Base-by-base conservation (phyloP, 1,140 invertebrate species). In the Chironomus tepperi region DNA sequence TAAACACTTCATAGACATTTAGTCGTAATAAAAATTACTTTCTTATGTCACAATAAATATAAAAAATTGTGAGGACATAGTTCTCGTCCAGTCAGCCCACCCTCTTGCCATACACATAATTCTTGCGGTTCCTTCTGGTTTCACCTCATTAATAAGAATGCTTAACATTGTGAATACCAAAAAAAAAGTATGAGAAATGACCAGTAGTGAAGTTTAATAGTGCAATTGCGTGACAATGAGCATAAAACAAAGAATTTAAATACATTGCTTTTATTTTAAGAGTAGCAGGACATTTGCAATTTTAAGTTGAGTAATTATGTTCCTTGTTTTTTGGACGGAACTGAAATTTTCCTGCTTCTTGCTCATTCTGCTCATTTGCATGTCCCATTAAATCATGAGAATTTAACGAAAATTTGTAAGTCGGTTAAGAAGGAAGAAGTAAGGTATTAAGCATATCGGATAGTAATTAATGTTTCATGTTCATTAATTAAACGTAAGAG, bases 201-300 rank as follows among this genome's bases (percentile, higher is more conserved):
- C 47, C 47, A 57, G 47, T 57, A 57, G 24, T 34, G 24, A 34
- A 34, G 47, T 57, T 57, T 70, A 70, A 70, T 70, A 70, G 65
- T 70, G 65, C 65, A 70, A 70, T 70, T 70, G 65, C 65, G 65
- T 70, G 65, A 70, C 65, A 19, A 21, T 21, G 65, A 70, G 65
- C 65, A 70, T 70, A 21, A 70, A 70, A 70, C 18, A 57, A 57
- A 9, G 18, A 70, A 70, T 70, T 70, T 70, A 70, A 70, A 70
- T 70, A 70, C 65, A 70, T 70, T 70, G 16, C 19, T 70, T 70
- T 70, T 18, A 7, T 70, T 21, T 70, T 70, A 57, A 57, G 47
- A 57, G 47, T 57, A 5, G 9, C 16, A 18, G 65, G 65, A 70
- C 65, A 70, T 70, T 70, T 70, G 65, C 65, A 70, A 70, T 70